Evolutionary conservation across 2,797 vertebrate species (phyloP), one percentile per base, ranked within the genome.

Genomic region (Siniperca undulata): DNA sequence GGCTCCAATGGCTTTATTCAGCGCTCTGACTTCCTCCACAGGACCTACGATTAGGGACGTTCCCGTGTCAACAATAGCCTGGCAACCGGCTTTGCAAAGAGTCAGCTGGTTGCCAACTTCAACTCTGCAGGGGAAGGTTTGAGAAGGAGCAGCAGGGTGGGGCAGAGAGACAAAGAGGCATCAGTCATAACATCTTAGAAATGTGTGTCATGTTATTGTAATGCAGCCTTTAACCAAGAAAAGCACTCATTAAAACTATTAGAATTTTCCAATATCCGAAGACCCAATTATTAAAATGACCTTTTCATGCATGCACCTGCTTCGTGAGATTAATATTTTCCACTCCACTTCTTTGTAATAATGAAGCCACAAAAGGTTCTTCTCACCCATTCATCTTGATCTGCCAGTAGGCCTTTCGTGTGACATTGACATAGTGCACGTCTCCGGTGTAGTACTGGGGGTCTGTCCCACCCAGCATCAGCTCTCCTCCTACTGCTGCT

Each of bases 351-450:
- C 44, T 55, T 62, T 4, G 3, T 44, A 20, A 20, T 3, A 68
- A 59, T 42, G 55, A 13, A 38, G 10, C 0, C 40, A 59, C 30
- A 74, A 3, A 66, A 17, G 8, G 0, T 22, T n/a, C 2, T 4
- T 34, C 40, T 95, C 87, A 98, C 97, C 94, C 74, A 24, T 95
- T 88, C 95, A 97, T 90, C 66, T 93, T 52, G 81, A 98, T 92
- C 95, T 98, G 97, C 97, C 97, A 98, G 90, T 95, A 98, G 62
- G 96, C 97, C 52, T 96, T 97, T 58, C 96, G 82, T 0, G 96
- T 97, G 75, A 98, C 96, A 0, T 96, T 96, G 42, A 97, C 82
- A 14, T 97, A 98, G 88, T 95, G 96, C 72, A 98, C 91, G 2
- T 97, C 95, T 42, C 97, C 97, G 0, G 91, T 94, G 75, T 97